A percentile compares a stretch with the other conserved stretches of the same genome.
phyloP scores from a whole-genome alignment of 92 coral and sea anemone species.

The Nematostella vectensis region DNA sequence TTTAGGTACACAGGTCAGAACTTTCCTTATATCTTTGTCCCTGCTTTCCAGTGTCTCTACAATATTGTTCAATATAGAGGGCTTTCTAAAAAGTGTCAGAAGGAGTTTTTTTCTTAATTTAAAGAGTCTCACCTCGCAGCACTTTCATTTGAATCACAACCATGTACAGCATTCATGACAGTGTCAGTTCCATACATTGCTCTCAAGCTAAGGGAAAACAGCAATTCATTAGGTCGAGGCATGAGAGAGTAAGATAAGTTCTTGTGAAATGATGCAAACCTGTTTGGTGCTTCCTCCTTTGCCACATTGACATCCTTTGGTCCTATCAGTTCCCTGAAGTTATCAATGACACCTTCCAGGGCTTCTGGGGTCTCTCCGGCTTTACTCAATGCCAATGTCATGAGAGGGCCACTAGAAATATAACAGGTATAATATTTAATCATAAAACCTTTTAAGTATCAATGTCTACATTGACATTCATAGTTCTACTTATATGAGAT shows the following conservation, averaged over 20 bases:
- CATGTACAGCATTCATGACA: constrained; percentile 95
- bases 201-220: constrained; percentile 53
- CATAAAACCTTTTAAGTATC: no score
- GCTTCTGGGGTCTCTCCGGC: constrained; percentile 71
- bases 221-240: neutral
- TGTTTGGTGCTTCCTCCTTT: constrained; percentile 93
- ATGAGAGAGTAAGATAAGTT: no score
- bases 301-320: constrained; percentile 96
- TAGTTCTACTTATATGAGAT: no score
- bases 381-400: constrained; percentile 87
- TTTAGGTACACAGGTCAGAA: no score
- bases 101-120: no score
- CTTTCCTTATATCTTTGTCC: no score
- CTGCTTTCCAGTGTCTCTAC: no score
- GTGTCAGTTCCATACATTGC: constrained; percentile 98
- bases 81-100: no score
- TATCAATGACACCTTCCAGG: constrained; percentile 64
- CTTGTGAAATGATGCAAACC: no score
- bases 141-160: constrained; percentile 91
- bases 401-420: constrained; percentile 78
- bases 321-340: constrained; percentile 92
- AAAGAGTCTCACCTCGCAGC: constrained; percentile 94
- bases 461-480: no score
- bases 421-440: no score
- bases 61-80: no score